phyloP scores from a whole-genome alignment of 2,113 vertebrate genomes.

The Leucoraja erinaceus region DNA sequence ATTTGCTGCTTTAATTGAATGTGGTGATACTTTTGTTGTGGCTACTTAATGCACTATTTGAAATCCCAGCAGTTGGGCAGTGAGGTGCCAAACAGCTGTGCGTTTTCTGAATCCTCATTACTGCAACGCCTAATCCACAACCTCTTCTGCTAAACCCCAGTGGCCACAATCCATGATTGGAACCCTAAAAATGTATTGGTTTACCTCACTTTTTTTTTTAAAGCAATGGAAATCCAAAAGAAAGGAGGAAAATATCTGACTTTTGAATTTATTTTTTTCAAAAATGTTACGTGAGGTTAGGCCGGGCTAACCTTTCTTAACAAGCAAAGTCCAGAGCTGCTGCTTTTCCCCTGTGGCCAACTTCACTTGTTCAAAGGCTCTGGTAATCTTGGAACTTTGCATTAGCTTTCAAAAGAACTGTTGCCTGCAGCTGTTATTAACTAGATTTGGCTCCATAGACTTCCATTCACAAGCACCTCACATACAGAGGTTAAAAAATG shows the following conservation, averaged over 20 bases:
- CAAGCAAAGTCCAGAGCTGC: slow-evolving; percentile 47
- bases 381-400: slow-evolving; percentile 43
- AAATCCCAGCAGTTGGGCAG: slow-evolving; percentile 39
- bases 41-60: slow-evolving; percentile 40
- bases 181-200: not conserved
- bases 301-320: slow-evolving; percentile 46
- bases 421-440: slow-evolving; percentile 54
- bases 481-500: slow-evolving; percentile 51
- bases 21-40: slow-evolving; percentile 39
- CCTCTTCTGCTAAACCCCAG: slow-evolving; percentile 32
- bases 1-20: slow-evolving; percentile 36
- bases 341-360: slow-evolving; percentile 48
- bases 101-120: slow-evolving; percentile 40
- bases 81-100: slow-evolving; percentile 41
- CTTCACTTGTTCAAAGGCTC: slow-evolving; percentile 53
- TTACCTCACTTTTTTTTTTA: not conserved
- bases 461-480: slow-evolving; percentile 48
- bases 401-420: slow-evolving; percentile 48
- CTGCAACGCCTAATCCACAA: slow-evolving; percentile 32
- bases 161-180: not conserved
- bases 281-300: slow-evolving; percentile 38
- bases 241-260: slow-evolving; percentile 31
- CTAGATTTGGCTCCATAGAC: slow-evolving; percentile 49
- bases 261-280: slow-evolving; percentile 43
- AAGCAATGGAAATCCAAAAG: not conserved